Conservation (phyloP, 1,140 invertebrate species). For the Drosophila bocqueti region DNA sequence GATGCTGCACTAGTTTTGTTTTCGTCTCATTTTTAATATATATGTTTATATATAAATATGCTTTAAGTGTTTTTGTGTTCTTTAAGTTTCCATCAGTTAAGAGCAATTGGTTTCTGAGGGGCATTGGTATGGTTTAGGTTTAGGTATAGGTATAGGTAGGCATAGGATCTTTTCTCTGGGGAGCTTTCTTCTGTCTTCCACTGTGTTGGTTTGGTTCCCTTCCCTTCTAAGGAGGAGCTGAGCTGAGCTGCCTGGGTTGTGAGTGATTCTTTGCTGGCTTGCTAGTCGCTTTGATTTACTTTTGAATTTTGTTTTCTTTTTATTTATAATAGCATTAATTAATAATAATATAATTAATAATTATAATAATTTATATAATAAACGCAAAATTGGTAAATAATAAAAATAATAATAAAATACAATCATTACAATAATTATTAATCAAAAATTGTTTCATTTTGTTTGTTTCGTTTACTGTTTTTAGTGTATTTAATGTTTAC, state of each 20-base stretch:
- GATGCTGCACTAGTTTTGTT: constrained; percentile 71
- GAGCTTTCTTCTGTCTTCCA: constrained; percentile 26
- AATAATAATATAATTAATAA: constrained; percentile 84
- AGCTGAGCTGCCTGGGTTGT: constrained; percentile 56
- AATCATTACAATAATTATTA: constrained; percentile 66
- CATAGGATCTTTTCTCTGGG: constrained; percentile 13
- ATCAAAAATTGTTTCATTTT: constrained; percentile 63
- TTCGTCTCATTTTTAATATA: constrained; percentile 50
- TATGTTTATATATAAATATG: constrained; percentile 59
- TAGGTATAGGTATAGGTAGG: constrained; percentile 1
- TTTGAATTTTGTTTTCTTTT: constrained; percentile 71
- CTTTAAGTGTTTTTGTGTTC: constrained; percentile 50
- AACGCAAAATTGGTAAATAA: constrained; percentile 84
- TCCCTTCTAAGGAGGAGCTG: constrained; percentile 26
- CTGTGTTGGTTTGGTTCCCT: background rate
- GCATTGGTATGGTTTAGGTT: constrained; percentile 10
- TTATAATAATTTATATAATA: constrained; percentile 84
- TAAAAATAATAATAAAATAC: constrained; percentile 84
- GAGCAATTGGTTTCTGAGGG: constrained; percentile 55
- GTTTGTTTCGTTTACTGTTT: constrained; percentile 59
- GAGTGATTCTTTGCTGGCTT: constrained; percentile 28
- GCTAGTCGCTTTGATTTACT: constrained; percentile 54
- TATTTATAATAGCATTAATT: constrained; percentile 73
- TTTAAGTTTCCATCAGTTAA: constrained; percentile 55
- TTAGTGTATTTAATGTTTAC: constrained; percentile 58